Evolutionary conservation across 2,888 invertebrate genomes (phyloP).

Genomic region (Phalera bucephala): DNA sequence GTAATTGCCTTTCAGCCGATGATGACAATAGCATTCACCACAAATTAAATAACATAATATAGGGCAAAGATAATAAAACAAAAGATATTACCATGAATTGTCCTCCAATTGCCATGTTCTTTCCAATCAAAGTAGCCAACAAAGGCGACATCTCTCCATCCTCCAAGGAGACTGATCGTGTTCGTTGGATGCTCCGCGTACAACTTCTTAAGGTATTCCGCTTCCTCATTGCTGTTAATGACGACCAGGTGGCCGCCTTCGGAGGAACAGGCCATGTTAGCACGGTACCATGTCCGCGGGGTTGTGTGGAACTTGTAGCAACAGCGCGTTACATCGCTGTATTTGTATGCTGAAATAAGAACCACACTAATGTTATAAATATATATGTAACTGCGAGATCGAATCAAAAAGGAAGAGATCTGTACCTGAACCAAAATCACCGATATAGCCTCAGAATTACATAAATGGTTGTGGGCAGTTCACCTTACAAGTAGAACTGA

Average conservation of each 20-base stretch:
- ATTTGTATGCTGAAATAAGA: slow-evolving; percentile 40
- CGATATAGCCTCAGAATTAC: no score
- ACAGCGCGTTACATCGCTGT: slow-evolving; percentile 35
- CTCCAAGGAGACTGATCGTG: slow-evolving; percentile 17
- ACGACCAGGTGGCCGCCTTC: slow-evolving; percentile 53
- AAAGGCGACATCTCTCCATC: slow-evolving; percentile 22
- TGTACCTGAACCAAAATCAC: no score
- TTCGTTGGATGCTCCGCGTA: slow-evolving; percentile 25
- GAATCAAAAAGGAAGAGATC: no score
- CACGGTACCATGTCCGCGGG: slow-evolving; percentile 42
- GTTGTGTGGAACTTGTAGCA: slow-evolving; percentile 51
- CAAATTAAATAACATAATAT: no score
- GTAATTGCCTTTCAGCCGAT: no score
- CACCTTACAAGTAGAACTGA: no score
- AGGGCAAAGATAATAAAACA: no score
- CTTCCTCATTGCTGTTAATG: slow-evolving; percentile 43
- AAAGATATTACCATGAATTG: slow-evolving; percentile 40
- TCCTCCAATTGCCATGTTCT: slow-evolving; percentile 37
- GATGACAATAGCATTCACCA: not conserved
- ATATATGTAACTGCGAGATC: no score
- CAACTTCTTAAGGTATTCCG: slow-evolving; percentile 26
- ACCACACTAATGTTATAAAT: no score
- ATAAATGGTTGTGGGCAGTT: no score
- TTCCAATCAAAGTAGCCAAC: slow-evolving; percentile 40
- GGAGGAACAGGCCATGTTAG: slow-evolving; percentile 43